These are phyloP conservation scores for Hydrochoerus hydrochaeris DNA, from an alignment of 2,113 vertebrate species.

Conservation along the genomic window DNA sequence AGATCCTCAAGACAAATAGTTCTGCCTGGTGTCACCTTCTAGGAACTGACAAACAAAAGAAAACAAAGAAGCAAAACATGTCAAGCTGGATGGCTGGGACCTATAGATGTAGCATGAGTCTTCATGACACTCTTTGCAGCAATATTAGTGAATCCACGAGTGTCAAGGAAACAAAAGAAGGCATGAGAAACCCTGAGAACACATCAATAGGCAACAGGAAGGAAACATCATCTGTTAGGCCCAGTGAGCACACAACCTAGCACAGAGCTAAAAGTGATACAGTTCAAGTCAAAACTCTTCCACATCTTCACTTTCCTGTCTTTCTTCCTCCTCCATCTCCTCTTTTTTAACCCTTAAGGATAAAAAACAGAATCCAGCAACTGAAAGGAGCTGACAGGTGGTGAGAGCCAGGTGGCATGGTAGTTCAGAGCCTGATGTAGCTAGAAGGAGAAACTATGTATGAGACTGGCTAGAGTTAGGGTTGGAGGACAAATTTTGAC, in stretches of 20 bases:
- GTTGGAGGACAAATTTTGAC: neutral
- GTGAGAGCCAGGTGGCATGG: neutral
- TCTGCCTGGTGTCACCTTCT: neutral
- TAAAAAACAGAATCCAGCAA: neutral
- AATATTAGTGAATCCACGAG: neutral
- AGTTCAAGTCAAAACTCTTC: neutral
- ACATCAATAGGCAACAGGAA: neutral
- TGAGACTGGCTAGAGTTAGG: neutral
- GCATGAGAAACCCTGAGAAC: accelerated
- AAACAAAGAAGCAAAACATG: neutral
- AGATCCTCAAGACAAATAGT: neutral
- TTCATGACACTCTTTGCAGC: neutral
- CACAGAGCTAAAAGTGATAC: neutral
- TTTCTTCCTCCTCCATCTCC: neutral
- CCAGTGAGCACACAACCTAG: neutral
- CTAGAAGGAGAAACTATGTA: neutral
- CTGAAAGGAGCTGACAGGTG: neutral
- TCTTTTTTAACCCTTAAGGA: neutral
- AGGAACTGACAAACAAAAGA: neutral
- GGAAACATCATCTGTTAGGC: neutral
- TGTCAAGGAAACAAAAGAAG: neutral
- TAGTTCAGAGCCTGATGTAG: neutral
- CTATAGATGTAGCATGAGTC: neutral
- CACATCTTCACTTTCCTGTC: neutral
- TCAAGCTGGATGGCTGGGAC: neutral